Evolutionary conservation across 2,888 invertebrate species (phyloP).

Genomic region (Slavum lentiscoides): DNA sequence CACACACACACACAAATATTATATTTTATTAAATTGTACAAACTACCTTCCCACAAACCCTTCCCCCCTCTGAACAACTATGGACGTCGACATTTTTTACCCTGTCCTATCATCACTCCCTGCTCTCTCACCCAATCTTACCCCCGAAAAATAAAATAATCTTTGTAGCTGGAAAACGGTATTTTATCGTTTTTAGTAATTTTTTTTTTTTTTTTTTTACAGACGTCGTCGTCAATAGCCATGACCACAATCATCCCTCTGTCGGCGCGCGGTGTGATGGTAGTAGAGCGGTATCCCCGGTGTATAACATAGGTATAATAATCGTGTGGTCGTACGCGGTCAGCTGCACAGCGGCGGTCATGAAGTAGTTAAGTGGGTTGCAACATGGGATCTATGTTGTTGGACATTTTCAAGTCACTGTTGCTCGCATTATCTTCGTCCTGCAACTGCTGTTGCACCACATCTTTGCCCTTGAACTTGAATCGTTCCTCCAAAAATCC

Average conservation of each 20-base stretch:
- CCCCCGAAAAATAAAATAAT: neutral
- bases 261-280: neutral
- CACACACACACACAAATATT: neutral
- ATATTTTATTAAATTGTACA: neutral
- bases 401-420: neutral
- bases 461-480: neutral
- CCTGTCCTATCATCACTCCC: neutral
- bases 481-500: conserved; percentile 54
- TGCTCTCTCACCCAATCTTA: too few relatives aligned
- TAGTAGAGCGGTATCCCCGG: neutral
- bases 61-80: neutral
- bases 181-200: neutral
- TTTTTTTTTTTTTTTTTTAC: neutral
- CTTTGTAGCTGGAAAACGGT: neutral
- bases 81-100: neutral
- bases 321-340: too few relatives aligned
- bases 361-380: conserved; percentile 24
- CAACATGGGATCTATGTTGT: conserved; percentile 15
- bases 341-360: too few relatives aligned
- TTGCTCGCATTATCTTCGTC: too few relatives aligned
- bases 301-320: neutral
- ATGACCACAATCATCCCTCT: neutral
- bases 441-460: too few relatives aligned
- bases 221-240: neutral
- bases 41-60: neutral